phyloP scores from a whole-genome alignment of 1,140 invertebrate genomes.

The Condylostylus longicornis region DNA sequence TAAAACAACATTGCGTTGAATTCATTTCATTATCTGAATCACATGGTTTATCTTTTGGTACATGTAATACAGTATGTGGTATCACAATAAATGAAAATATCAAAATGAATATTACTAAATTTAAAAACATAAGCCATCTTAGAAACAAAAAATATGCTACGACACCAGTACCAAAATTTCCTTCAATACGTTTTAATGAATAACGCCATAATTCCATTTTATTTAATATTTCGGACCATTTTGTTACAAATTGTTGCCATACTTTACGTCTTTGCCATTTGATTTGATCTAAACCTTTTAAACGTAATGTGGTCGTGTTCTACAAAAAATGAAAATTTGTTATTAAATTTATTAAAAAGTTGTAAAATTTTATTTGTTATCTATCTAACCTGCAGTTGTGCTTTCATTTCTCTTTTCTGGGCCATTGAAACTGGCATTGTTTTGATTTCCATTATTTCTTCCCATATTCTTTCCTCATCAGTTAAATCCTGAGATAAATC shows the following conservation, averaged over 20 bases:
- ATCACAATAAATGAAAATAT: conserved; percentile 51
- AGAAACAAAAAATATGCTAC: conserved; percentile 67
- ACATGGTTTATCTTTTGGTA: conserved; percentile 18
- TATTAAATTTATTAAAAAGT: neutral
- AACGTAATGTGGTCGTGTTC: conserved; percentile 60
- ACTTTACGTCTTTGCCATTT: conserved; percentile 60
- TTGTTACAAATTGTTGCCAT: conserved; percentile 43
- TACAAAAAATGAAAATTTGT: conserved; percentile 21
- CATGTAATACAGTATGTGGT: conserved; percentile 43
- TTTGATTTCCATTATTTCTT: conserved; percentile 74
- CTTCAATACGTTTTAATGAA: conserved; percentile 57
- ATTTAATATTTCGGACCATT: conserved; percentile 42
- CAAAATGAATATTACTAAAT: conserved; percentile 47
- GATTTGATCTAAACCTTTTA: conserved; percentile 61
- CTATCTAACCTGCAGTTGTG: conserved; percentile 52
- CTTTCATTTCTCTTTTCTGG: conserved; percentile 63
- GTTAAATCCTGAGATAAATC: conserved; percentile 64
- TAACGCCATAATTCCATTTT: conserved; percentile 58
- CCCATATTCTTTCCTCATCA: conserved; percentile 69
- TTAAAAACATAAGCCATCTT: conserved; percentile 64
- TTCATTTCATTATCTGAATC: conserved; percentile 22
- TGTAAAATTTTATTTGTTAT: neutral
- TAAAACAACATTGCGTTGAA: conserved; percentile 36
- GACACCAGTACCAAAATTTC: conserved; percentile 64
- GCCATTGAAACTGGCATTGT: conserved; percentile 66